Base-by-base conservation (phyloP, 2,888 invertebrate genomes). In the Stictocephala bisonia region DNA sequence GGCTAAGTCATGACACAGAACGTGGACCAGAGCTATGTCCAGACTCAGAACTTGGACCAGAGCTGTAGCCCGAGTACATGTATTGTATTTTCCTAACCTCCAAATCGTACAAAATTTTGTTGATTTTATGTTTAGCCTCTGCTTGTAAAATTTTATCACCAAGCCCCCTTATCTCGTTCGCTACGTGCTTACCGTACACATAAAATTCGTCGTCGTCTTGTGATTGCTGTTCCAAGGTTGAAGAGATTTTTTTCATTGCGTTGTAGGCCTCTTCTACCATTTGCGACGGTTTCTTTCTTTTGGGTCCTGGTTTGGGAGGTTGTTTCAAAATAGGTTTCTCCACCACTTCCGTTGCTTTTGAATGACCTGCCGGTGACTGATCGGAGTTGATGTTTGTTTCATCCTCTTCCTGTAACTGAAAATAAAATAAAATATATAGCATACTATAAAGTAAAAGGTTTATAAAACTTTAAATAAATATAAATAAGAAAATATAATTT, bases 91-190 rank as follows among this genome's bases (percentile, higher is more conserved):
- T 53, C 53, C 53, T 53, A n/a, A 53, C 20, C 22, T 24, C 53
- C 53, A 53, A 53, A 53, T 53, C 53, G 53, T 53, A 53, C 9
- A 53, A 53, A 53, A 11, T 53, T 53, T 53, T 53, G 7, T 53
- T 53, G 3, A 53, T 53, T 50, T 50, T 50, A 15, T 50, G 50
- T 50, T 50, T 50, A 50, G 50, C 50, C 50, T 50, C 50, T 50
- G 50, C 50, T 50, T 50, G 50, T 50, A 50, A 50, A 50, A 50
- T 6, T 50, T 50, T 50, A 6, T 50, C 50, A n/a, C 50, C 50
- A 50, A 50, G 50, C 50, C 50, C 50, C n/a, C 35, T n/a, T n/a
- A n/a, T n/a, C n/a, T n/a, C n/a, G n/a, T n/a, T n/a, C n/a, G n/a
- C n/a, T n/a, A n/a, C n/a, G 35, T 35, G 35, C 35, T 35, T 35